Evolutionary conservation across 1,140 invertebrate species (phyloP).

Genomic region (Procambarus virginalis): DNA sequence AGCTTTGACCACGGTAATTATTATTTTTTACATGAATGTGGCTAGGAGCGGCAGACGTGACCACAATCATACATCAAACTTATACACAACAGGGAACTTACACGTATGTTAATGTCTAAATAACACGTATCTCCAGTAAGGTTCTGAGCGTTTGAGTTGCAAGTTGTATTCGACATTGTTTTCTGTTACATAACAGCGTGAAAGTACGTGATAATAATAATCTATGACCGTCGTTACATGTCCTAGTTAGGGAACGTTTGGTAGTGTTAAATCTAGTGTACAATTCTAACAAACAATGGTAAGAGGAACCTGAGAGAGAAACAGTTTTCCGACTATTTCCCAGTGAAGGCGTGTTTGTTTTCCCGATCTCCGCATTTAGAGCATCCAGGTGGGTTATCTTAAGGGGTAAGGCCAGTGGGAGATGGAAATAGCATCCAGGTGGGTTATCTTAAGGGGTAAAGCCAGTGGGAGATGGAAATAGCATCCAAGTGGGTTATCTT

Average conservation of each 20-base stretch:
- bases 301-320: neutral
- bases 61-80: neutral
- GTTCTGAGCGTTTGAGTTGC: neutral
- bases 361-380: neutral
- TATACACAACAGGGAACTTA: neutral
- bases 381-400: neutral
- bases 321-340: neutral
- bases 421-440: neutral
- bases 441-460: too few species aligned
- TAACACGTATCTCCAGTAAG: slow-evolving; percentile 8
- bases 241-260: too few species aligned
- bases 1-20: too few species aligned
- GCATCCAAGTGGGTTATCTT: neutral
- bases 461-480: too few species aligned
- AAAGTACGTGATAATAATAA: too few species aligned
- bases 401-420: neutral
- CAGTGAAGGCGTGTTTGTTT: neutral
- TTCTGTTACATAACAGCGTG: too few species aligned
- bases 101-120: neutral
- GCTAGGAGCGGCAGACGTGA: neutral
- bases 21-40: neutral
- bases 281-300: neutral
- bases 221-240: too few species aligned
- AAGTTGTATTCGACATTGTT: too few species aligned
- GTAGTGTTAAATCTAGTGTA: too few species aligned